phyloP scores from a whole-genome alignment of 2,888 invertebrate genomes.

The Eupithecia subfuscata region DNA sequence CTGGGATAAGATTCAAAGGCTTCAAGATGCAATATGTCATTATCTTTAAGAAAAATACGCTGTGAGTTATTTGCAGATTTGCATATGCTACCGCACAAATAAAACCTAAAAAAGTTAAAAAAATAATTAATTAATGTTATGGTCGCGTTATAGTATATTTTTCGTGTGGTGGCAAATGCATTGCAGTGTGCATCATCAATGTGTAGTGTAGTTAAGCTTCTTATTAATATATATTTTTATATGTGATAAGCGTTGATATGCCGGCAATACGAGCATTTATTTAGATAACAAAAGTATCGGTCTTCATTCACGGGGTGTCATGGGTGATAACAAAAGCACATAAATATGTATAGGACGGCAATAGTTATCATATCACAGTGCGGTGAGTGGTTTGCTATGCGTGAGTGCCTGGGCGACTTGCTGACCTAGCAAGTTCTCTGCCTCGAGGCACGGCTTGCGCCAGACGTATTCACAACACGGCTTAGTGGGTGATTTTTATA shows the following conservation, averaged over 20 bases:
- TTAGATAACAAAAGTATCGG: conserved; percentile 71
- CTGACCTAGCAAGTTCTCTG: conserved; percentile 80
- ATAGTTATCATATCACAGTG: conserved; percentile 26
- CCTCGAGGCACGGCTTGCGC: conserved; percentile 72
- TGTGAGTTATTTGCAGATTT: conserved; percentile 77
- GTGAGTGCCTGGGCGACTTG: conserved; percentile 80
- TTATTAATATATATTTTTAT: conserved; percentile 81
- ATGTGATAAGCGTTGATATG: conserved; percentile 84
- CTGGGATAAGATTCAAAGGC: conserved; percentile 55
- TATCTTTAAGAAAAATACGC: conserved; percentile 74
- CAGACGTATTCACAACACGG: conserved; percentile 65
- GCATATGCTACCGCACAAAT: conserved; percentile 83
- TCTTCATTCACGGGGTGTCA: conserved; percentile 65
- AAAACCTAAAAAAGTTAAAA: conserved; percentile 62
- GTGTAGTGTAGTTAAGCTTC: conserved; percentile 83
- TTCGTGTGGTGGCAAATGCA: conserved; percentile 81
- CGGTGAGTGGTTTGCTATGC: conserved; percentile 54
- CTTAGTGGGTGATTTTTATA: conserved; percentile 81
- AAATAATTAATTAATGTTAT: conserved; percentile 61
- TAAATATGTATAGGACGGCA: conserved; percentile 26
- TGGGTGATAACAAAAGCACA: conserved; percentile 64
- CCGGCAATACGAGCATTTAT: conserved; percentile 81
- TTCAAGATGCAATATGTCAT: conserved; percentile 69
- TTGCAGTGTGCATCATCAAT: conserved; percentile 78
- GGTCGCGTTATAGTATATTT: conserved; percentile 65